Evolutionary conservation across 1,140 invertebrate genomes (phyloP).

Genomic region (Atta cephalotes): DNA sequence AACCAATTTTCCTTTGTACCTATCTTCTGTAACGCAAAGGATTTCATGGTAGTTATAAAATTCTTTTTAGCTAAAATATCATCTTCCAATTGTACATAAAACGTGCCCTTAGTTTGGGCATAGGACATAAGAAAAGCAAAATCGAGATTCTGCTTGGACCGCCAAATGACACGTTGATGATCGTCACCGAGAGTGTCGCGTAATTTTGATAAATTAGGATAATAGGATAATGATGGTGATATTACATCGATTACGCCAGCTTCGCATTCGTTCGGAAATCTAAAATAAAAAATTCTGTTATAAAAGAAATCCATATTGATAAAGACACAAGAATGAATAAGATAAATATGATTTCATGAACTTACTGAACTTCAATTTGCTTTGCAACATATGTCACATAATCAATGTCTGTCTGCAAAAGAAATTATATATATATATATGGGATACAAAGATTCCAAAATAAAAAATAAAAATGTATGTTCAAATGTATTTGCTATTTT

Average conservation of each 20-base stretch:
- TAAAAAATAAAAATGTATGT: too few species aligned
- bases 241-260: slow-evolving; percentile 96
- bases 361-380: slow-evolving; percentile 92
- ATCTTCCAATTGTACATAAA: slow-evolving; percentile 97
- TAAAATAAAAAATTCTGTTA: slow-evolving; percentile 78
- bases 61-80: slow-evolving; percentile 96
- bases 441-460: too few species aligned
- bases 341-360: slow-evolving; percentile 64
- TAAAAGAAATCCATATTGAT: slow-evolving; percentile 19
- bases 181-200: slow-evolving; percentile 95
- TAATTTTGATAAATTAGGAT: slow-evolving; percentile 94
- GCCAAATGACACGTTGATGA: slow-evolving; percentile 95
- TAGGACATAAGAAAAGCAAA: slow-evolving; percentile 99
- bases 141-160: slow-evolving; percentile 98
- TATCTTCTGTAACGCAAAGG: slow-evolving; percentile 93
- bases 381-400: slow-evolving; percentile 90
- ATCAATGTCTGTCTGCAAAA: slow-evolving; percentile 89
- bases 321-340: slow-evolving; percentile 26
- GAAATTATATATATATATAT: slow-evolving; percentile 62
- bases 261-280: slow-evolving; percentile 92
- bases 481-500: too few species aligned
- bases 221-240: slow-evolving; percentile 94
- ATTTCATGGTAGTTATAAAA: slow-evolving; percentile 95
- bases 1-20: slow-evolving; percentile 94
- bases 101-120: slow-evolving; percentile 92